These are phyloP conservation scores for Neofelis nebulosa DNA, from an alignment of 2,113 vertebrate genomes.

Conservation along the genomic window DNA sequence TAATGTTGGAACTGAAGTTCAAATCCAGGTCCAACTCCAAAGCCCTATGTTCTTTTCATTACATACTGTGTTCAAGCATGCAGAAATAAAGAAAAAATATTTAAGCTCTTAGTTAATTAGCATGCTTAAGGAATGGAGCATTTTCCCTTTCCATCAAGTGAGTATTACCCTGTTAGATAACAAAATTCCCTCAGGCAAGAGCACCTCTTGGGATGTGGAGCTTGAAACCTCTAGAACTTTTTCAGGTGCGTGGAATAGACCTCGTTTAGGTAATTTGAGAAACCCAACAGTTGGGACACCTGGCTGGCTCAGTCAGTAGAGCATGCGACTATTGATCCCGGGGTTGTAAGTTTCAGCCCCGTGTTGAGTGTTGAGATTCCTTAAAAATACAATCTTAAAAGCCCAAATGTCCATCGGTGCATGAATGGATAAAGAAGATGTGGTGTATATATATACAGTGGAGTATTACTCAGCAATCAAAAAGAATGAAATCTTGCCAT, in stretches of 20 bases:
- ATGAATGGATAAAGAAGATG: too few relatives aligned
- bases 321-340: too few relatives aligned
- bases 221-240: neutral
- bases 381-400: neutral
- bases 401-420: too few relatives aligned
- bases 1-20: neutral
- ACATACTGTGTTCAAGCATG: neutral
- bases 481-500: too few relatives aligned
- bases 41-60: neutral
- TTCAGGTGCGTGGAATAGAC: neutral
- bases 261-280: neutral
- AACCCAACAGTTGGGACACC: neutral
- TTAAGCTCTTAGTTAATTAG: slow-evolving; percentile 16
- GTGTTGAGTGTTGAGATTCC: neutral
- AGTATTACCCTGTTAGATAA: neutral
- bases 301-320: neutral
- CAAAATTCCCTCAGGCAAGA: neutral
- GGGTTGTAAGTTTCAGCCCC: neutral
- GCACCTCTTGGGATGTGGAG: neutral
- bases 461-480: too few relatives aligned
- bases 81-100: slow-evolving; percentile 23
- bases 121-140: neutral
- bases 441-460: too few relatives aligned
- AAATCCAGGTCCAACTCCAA: neutral
- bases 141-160: neutral